These are phyloP conservation scores for Sus cebifrons DNA, from an alignment of 2,797 vertebrate genomes.

Conservation along the genomic window DNA sequence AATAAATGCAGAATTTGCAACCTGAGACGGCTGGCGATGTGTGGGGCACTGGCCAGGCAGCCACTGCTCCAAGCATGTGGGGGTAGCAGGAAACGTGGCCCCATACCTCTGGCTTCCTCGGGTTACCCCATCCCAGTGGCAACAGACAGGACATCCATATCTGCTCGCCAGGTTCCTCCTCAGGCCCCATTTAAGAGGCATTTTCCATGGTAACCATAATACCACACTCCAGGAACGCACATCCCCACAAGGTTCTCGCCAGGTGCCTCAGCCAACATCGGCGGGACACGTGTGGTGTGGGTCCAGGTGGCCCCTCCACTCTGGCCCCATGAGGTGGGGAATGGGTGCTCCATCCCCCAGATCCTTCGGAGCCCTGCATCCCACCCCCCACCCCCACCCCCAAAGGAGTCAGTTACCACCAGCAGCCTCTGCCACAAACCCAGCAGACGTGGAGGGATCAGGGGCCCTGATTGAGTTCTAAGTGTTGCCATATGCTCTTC, in stretches of 20 bases:
- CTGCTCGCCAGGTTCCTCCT: background rate
- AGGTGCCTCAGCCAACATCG: accelerated
- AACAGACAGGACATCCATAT: background rate
- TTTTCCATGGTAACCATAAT: background rate
- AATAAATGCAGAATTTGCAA: background rate
- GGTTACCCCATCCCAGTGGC: background rate
- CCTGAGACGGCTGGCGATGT: accelerated
- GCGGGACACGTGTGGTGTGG: accelerated
- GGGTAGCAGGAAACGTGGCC: accelerated
- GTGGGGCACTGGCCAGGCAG: accelerated
- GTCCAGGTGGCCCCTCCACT: background rate
- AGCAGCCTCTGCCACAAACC: background rate
- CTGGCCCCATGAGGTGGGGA: background rate
- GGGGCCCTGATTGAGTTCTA: background rate
- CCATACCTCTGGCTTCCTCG: background rate
- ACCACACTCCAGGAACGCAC: accelerated
- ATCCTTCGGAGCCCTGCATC: background rate
- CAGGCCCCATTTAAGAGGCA: background rate
- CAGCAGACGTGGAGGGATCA: accelerated
- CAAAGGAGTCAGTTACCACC: background rate
- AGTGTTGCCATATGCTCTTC: slow-evolving; percentile 78
- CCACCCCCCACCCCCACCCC: background rate
- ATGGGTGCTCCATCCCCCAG: background rate
- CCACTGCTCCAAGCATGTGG: background rate
- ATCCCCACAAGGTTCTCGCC: background rate